Base-by-base conservation (phyloP, 2,888 invertebrate genomes). In the Oconnorella tubifera region DNA sequence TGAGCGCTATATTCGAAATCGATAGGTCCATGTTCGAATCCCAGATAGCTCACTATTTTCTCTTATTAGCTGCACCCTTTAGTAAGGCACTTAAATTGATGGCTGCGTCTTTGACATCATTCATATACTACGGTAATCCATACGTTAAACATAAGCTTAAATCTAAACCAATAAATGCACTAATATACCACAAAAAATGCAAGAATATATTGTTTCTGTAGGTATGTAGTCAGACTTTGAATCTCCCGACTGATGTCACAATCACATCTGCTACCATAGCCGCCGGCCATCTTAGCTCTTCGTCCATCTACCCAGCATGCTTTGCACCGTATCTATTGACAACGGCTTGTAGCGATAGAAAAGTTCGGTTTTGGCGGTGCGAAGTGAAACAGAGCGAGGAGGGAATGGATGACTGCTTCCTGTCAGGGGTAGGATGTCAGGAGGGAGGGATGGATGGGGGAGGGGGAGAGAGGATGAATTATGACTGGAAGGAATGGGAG, bases 261-360 rank as follows among this genome's bases (percentile, higher is more conserved):
- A 90, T 97, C 2, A 89, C 93, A 62, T 92, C 93, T 82, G 96
- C 95, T 0, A 89, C 92, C 0, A 93, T 96, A 0, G 92, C 97
- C 0, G 98, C 97, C 0, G 98, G 98, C 0, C 98, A 98, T 82
- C 85, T 98, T 53, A 94, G 96, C 79, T 97, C 97, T 0, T 94
- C 98, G 0, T 95, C 95, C 29, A 94, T 99, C 75, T 98, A 98
- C 83, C 97, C 98, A 2, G 97, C 97, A n/a, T 99, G 98, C 82
- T 88, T 95, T 77, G 95, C 98, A 0, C 98, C 98, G 0, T 99
- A 97, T 80, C 91, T 95, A 67, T 87, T 99, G 66, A 90, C 93
- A 0, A 96, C 97, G 0, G 95, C 96, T 0, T 98, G 97, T 79
- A 90, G 92, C 14, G 98, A 99, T 79, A 93, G 94, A 70, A 88